Percentiles rank a stretch among this genome's conserved stretches.
Evolutionary conservation across 2,888 invertebrate genomes (phyloP).

Genomic region (Spodoptera picta): DNA sequence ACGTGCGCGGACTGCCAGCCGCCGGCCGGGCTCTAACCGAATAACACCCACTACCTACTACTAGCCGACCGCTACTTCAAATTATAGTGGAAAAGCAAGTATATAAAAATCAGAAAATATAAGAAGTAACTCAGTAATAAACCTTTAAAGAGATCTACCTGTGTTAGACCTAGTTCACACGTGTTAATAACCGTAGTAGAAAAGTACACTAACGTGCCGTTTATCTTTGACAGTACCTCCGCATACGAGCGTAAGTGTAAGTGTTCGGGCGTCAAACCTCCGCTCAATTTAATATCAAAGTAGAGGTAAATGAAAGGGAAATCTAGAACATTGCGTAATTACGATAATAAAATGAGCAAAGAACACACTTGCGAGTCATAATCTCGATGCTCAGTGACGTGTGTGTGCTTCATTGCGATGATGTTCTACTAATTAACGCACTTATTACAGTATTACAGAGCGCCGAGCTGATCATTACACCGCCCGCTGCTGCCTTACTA

Average conservation of each 20-base stretch:
- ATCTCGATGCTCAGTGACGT: conserved; percentile 25
- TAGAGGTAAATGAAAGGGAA: conserved; percentile 14
- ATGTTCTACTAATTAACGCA: conserved; percentile 43
- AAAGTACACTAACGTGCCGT: background rate
- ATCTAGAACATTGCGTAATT: conserved; percentile 9
- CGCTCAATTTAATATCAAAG: conserved; percentile 2
- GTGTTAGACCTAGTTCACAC: background rate
- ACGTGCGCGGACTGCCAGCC: background rate
- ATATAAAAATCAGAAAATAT: too few species aligned
- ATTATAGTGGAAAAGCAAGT: too few species aligned
- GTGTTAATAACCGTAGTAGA: background rate
- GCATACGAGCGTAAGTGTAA: too few species aligned
- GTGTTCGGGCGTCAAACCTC: too few species aligned
- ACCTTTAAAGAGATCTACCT: too few species aligned
- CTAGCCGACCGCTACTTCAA: too few species aligned
- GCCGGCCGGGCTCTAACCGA: too few species aligned
- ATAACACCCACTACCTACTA: too few species aligned
- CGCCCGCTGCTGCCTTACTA: background rate
- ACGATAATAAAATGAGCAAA: conserved; percentile 18
- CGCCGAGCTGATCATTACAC: conserved; percentile 16
- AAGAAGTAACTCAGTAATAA: too few species aligned
- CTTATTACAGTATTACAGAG: conserved; percentile 14
- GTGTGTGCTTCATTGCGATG: conserved; percentile 10
- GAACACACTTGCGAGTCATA: conserved; percentile 40
- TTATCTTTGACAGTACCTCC: background rate